Conservation (phyloP, 2,888 invertebrate species). For the Leptogaster cylindrica region DNA sequence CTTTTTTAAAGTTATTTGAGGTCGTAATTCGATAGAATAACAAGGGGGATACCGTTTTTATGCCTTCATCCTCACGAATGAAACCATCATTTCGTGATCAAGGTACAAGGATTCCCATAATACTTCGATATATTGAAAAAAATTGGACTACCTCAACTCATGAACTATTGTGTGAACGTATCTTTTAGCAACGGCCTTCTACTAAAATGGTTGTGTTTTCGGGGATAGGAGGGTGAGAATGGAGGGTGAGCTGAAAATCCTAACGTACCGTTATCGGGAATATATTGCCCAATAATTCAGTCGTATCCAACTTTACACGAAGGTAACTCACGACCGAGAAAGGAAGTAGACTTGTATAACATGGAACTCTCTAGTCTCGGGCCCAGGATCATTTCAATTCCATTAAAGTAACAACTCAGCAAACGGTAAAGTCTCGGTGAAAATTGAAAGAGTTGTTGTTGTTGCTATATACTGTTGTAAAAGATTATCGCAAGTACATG, state of each 20-base stretch:
- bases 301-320: constrained; percentile 25
- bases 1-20: constrained; percentile 24
- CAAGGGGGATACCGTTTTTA: no score
- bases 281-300: constrained; percentile 46
- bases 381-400: constrained; percentile 33
- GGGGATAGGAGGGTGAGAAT: no score
- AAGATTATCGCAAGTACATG: not conserved
- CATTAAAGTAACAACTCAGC: constrained; percentile 31
- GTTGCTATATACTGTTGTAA: not conserved
- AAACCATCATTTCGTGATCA: no score
- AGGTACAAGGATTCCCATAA: no score
- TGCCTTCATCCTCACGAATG: no score
- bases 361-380: not conserved
- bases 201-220: constrained; percentile 17
- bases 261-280: constrained; percentile 44
- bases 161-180: constrained; percentile 28
- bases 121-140: no score
- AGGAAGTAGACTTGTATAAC: constrained; percentile 9
- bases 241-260: no score
- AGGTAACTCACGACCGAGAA: constrained; percentile 21
- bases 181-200: constrained; percentile 25
- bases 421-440: not conserved
- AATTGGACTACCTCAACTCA: constrained; percentile 38
- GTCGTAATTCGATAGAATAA: no score
- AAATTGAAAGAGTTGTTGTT: constrained; percentile 22